Evolutionary conservation across 2,888 invertebrate species (phyloP).

Genomic region (Cabera pusaria): DNA sequence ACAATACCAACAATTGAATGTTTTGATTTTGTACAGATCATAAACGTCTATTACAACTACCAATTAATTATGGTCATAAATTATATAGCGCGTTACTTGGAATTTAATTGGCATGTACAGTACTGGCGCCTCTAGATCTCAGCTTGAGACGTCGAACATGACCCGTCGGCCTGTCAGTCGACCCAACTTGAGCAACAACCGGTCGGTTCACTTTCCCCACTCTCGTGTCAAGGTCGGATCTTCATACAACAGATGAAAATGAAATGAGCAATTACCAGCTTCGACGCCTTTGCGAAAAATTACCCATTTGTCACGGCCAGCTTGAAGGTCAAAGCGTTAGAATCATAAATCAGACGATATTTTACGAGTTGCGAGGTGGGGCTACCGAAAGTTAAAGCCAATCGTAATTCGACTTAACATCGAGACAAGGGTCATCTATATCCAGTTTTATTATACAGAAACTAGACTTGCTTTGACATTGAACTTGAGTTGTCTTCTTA

Average conservation of each 20-base stretch:
- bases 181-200: conserved; percentile 66
- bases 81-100: conserved; percentile 18
- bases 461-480: conserved; percentile 28
- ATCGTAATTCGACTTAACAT: conserved; percentile 17
- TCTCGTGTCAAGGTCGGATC: conserved; percentile 73
- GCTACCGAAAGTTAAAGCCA: conserved; percentile 19
- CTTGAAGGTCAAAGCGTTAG: conserved; percentile 28
- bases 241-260: conserved; percentile 39
- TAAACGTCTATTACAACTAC: conserved; percentile 8
- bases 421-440: conserved; percentile 24
- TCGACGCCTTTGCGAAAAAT: conserved; percentile 19
- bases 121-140: conserved; percentile 18
- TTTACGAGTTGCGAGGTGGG: conserved; percentile 19
- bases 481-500: conserved; percentile 23
- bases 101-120: conserved; percentile 22
- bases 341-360: conserved; percentile 21
- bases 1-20: conserved; percentile 12
- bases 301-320: conserved; percentile 27
- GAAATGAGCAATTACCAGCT: conserved; percentile 24
- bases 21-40: conserved; percentile 10
- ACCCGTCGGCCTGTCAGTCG: conserved; percentile 31
- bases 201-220: conserved; percentile 76
- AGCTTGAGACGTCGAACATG: conserved; percentile 19
- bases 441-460: conserved; percentile 18
- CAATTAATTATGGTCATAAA: conserved; percentile 16